Conservation (phyloP, 2,888 invertebrate genomes). For the Dimorphilus gyrociliatus region DNA sequence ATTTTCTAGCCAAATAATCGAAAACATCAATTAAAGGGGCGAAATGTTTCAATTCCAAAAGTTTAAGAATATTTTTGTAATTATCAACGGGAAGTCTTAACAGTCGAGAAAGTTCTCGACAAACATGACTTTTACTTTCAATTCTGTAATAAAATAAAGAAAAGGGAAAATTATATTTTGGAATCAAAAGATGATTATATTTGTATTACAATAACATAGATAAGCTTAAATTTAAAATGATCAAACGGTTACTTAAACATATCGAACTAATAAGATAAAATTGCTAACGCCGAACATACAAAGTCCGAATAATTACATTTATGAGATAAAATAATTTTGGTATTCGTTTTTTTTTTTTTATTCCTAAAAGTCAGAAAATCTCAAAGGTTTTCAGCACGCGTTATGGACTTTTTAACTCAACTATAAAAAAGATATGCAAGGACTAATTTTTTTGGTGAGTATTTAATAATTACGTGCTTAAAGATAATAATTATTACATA, state of each 20-base stretch:
- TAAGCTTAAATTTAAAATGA: not conserved
- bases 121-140: conserved; percentile 45
- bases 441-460: too few species aligned
- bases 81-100: conserved; percentile 85
- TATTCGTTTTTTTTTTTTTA: too few species aligned
- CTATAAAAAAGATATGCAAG: too few species aligned
- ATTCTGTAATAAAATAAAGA: conserved; percentile 15
- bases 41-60: conserved; percentile 71
- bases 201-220: conserved; percentile 1
- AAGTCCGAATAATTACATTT: not conserved
- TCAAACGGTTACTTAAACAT: conserved; percentile 2
- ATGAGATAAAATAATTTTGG: too few species aligned
- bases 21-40: conserved; percentile 67
- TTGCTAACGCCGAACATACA: not conserved
- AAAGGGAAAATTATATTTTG: not conserved
- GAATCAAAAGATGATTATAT: not conserved
- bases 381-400: too few species aligned
- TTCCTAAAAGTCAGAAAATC: too few species aligned
- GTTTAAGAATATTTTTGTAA: conserved; percentile 74
- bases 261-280: not conserved
- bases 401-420: too few species aligned
- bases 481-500: too few species aligned
- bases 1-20: conserved; percentile 65
- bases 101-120: conserved; percentile 77
- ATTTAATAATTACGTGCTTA: too few species aligned